Evolutionary conservation across 2,888 invertebrate genomes (phyloP), one percentile per base, ranked within the genome.

Genomic region (Mactromeris polynyma): DNA sequence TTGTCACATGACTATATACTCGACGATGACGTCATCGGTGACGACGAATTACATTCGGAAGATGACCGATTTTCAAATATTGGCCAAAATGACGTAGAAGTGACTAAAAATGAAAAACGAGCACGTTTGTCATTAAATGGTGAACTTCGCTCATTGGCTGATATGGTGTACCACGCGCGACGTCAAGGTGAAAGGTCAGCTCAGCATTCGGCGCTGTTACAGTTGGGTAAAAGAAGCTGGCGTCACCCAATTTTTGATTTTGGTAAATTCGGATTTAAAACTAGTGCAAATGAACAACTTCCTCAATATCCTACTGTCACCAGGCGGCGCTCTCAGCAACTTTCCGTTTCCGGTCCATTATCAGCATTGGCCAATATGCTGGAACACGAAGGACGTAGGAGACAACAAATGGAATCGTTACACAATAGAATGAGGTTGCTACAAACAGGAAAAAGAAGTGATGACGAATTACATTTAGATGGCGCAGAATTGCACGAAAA

Each of bases 321-420:
- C n/a, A 54, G 85, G 40, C 83, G 92, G 79, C 79, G 92, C 26
- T 82, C 90, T 38, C 86, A 88, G 40, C 89, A 89, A 78, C 83
- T 94, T 2, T 94, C 94, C 1, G 92, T 94, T 36, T 92, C 93
- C 33, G 93, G 94, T 19, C 93, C 94, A 2, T 84, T 94, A 19
- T 92, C 93, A 9, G 90, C 92, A 0, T 51, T 94, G 33, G 93
- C 93, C 0, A 92, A 93, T 40, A 94, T 94, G 94, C 77, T 94
- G 19, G 93, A 90, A 7, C 88, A 89, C 4, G 93, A 90, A 81
- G 93, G 93, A 19, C 81, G 92, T 6, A 85, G 86, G n/a, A 82
- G 93, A 17, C 54, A 89, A 42, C 87, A 89, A n/a, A 83, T 86
- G n/a, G 90, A 92, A 80, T 89, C 91, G 2, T 58, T 85, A 0